Base-by-base conservation (phyloP, 2,888 invertebrate genomes). In the Nasonia oneida region DNA sequence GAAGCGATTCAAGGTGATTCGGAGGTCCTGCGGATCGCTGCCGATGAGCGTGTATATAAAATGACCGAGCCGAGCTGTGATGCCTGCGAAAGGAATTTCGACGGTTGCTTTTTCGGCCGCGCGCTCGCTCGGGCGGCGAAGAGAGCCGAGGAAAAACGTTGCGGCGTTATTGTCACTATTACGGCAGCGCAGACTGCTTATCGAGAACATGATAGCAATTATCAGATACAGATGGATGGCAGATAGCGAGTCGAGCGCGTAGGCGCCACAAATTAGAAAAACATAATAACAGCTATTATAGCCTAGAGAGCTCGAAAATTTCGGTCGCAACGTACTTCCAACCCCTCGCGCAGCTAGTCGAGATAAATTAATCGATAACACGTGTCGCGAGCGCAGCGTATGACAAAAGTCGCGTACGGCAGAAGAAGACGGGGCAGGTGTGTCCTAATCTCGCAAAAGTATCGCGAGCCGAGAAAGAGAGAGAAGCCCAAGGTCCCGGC, bases 1-100 rank as follows among this genome's bases (percentile, higher is more conserved):
- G 78, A 61, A 79, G 33, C 79, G 73, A 84, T 84, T 84, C 84
- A 84, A 84, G 84, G 84, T 84, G 80, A 84, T 76, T 84, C 70
- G 80, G 71, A 50, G 70, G 39, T 47, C 74, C 74, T 74, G 74
- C 10, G 71, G n/a, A 71, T n/a, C 42, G n/a, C 10, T 2, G 71
- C 4, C 18, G 64, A 53, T 37, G 37, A 37, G 37, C 37, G 3
- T 53, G 64, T 23, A 3, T 67, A 71, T 42, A 71, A 73, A 73
- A 73, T 47, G 42, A 73, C 57, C 57, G n/a, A 61, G n/a, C n/a
- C 61, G 61, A 29, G 29, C 29, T 1, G 8, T 14, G 67, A 29
- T 29, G 67, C 33, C 29, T 29, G 67, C 67, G 33, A 29, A 33
- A 33, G 33, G 67, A 29, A 67, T 67, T 67, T 67, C 33, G 67